These are phyloP conservation scores for Latheticus oryzae DNA, from an alignment of 2,888 invertebrate genomes.

Conservation along the genomic window DNA sequence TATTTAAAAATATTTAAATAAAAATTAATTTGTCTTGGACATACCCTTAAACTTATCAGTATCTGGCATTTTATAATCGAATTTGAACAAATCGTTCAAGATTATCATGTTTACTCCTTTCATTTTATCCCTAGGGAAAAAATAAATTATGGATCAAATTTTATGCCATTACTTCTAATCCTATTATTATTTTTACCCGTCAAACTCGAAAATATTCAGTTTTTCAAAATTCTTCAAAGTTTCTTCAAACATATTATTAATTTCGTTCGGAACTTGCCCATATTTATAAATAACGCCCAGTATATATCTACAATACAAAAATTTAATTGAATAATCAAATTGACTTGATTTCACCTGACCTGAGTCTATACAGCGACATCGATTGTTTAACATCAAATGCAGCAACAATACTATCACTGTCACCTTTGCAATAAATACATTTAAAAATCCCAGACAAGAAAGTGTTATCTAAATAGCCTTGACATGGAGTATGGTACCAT, in stretches of 20 bases:
- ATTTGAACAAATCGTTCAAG: constrained; percentile 3
- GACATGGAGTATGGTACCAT: constrained; percentile 25
- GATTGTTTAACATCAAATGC: neutral
- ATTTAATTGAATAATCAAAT: neutral
- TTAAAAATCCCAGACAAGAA: constrained; percentile 3
- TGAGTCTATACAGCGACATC: constrained; percentile 4
- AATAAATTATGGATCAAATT: neutral
- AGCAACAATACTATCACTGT: constrained; percentile 1
- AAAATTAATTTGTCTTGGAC: too few species aligned
- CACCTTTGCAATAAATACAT: constrained; percentile 7
- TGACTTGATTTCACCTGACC: constrained; percentile 4
- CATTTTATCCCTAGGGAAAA: neutral
- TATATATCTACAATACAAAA: constrained; percentile 14
- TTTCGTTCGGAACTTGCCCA: neutral
- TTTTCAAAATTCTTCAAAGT: neutral
- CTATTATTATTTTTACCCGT: too few species aligned
- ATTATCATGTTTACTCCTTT: neutral
- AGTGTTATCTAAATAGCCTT: constrained; percentile 26
- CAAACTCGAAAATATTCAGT: neutral
- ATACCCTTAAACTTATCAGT: too few species aligned
- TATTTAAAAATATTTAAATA: too few species aligned
- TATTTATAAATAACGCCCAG: constrained; percentile 12
- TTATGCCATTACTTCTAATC: too few species aligned
- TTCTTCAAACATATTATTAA: neutral
- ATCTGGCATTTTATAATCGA: neutral